phyloP scores from a whole-genome alignment of 2,113 vertebrate species.

The Sclerurus mexicanus region DNA sequence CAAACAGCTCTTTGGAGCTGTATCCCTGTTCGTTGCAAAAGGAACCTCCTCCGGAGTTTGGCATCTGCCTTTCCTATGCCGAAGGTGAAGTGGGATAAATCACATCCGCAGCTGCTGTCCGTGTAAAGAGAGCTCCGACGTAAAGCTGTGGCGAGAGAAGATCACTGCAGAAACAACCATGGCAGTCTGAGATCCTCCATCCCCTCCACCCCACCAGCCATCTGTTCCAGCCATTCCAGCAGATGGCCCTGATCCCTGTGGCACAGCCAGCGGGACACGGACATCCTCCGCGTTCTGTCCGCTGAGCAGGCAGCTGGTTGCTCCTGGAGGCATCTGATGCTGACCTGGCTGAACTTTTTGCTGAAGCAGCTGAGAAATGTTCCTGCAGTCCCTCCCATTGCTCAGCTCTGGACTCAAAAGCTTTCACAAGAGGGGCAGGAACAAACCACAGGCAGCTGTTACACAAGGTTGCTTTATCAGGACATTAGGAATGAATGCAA shows the following conservation, averaged over 20 bases:
- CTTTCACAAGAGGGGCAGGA: neutral
- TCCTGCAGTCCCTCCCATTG: neutral
- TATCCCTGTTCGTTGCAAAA: neutral
- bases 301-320: neutral
- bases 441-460: constrained; percentile 22
- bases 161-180: neutral
- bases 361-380: constrained; percentile 36
- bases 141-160: neutral
- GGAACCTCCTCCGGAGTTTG: neutral
- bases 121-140: neutral
- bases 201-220: neutral
- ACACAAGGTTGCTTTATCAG: neutral
- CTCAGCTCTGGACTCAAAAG: neutral
- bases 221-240: neutral
- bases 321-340: neutral
- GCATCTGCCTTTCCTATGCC: neutral
- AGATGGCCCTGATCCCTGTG: neutral
- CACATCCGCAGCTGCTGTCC: neutral
- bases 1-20: neutral
- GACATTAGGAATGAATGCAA: neutral
- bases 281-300: neutral
- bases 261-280: neutral
- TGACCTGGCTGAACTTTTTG: constrained; percentile 33
- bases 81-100: neutral
- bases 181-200: neutral